Evolutionary conservation across 2,797 vertebrate species (phyloP).

Genomic region (Diplodus puntazzo): DNA sequence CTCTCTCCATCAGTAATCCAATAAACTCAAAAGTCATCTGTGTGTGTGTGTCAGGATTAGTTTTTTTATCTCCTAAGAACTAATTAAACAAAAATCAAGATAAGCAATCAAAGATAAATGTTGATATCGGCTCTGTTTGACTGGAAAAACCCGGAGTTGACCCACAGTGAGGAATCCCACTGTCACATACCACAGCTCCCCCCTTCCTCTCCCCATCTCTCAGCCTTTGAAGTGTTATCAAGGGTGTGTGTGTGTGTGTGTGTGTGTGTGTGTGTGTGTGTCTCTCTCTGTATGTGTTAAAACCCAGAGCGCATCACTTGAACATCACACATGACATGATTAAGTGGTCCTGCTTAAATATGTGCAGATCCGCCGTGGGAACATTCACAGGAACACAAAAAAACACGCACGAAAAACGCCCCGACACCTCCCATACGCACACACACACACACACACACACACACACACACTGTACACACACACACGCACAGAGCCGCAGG

Average conservation of each 20-base stretch:
- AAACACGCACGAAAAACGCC: slow-evolving; percentile 11
- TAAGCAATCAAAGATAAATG: slow-evolving; percentile 35
- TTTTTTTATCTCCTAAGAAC: slow-evolving; percentile 32
- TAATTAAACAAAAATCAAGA: slow-evolving; percentile 32
- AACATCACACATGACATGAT: slow-evolving; percentile 48
- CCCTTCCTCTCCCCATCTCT: slow-evolving; percentile 17
- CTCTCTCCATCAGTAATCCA: slow-evolving; percentile 29
- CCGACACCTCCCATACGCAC: slow-evolving; percentile 10
- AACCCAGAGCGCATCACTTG: slow-evolving; percentile 50
- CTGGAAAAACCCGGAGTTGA: background rate
- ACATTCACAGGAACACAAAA: slow-evolving; percentile 32
- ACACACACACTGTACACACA: background rate
- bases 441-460: slow-evolving; percentile 5
- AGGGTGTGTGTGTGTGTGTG: background rate
- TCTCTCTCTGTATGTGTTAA: slow-evolving; percentile 32
- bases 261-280: background rate
- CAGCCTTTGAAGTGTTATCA: slow-evolving; percentile 52
- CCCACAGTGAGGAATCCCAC: slow-evolving; percentile 11
- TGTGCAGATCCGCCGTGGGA: slow-evolving; percentile 59
- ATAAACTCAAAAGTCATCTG: slow-evolving; percentile 30
- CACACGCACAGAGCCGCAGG: slow-evolving; percentile 12
- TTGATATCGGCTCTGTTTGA: slow-evolving; percentile 20
- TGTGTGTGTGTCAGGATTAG: slow-evolving; percentile 10
- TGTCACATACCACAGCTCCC: slow-evolving; percentile 28
- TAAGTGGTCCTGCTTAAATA: slow-evolving; percentile 55